Conservation (phyloP, 2,113 vertebrate species). For the Oophaga pumilio region DNA sequence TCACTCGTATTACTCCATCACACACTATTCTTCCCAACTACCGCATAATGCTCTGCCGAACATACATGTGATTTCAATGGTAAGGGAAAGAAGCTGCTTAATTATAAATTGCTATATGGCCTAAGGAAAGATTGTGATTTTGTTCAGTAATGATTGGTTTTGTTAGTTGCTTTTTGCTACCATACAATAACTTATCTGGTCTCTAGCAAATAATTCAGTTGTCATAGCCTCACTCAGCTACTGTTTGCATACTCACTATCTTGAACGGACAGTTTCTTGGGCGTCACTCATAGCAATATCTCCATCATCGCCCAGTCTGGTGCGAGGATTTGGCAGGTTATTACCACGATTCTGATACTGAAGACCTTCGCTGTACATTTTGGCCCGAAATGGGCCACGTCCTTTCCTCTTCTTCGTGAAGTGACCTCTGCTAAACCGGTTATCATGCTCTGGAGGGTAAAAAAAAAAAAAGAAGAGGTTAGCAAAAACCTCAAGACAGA, state of each 20-base stretch:
- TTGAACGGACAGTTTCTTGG: slow-evolving; percentile 66
- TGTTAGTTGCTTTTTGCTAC: no score
- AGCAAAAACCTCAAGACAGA: not conserved
- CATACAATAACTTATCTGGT: not conserved
- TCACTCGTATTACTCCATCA: no score
- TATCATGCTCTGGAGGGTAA: slow-evolving; percentile 78
- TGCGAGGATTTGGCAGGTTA: slow-evolving; percentile 62
- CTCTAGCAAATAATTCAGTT: not conserved
- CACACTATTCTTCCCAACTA: no score
- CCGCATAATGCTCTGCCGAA: no score
- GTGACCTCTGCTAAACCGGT: slow-evolving; percentile 70
- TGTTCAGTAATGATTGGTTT: no score
- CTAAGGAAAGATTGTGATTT: no score
- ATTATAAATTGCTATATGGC: no score
- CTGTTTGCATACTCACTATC: slow-evolving; percentile 13
- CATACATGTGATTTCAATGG: no score
- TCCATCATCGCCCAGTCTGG: slow-evolving; percentile 74
- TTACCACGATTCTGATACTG: slow-evolving; percentile 69
- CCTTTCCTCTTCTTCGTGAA: slow-evolving; percentile 77
- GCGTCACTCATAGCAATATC: slow-evolving; percentile 80
- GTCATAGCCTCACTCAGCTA: not conserved
- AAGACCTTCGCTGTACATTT: slow-evolving; percentile 69
- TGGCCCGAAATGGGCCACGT: slow-evolving; percentile 76
- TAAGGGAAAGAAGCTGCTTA: no score
- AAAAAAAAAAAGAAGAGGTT: not conserved